Conservation (phyloP, 2,888 invertebrate genomes). For the Hypomecis atomaria region DNA sequence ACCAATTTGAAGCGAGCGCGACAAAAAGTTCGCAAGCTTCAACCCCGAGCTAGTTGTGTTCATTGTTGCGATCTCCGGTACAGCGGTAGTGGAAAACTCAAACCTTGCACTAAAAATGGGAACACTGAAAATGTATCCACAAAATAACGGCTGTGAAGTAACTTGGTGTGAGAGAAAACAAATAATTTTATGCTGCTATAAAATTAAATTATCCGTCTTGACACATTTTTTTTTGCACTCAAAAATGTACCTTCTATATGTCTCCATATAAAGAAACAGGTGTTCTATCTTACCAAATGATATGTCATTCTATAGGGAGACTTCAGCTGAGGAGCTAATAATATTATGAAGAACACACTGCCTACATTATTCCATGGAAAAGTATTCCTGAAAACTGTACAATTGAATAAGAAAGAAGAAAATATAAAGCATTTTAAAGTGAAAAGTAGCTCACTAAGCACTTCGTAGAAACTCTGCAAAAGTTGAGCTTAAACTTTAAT, state of each 20-base stretch:
- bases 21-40: slow-evolving; percentile 66
- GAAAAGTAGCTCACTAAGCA: slow-evolving; percentile 30
- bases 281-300: too few relatives aligned
- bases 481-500: slow-evolving; percentile 36
- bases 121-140: slow-evolving; percentile 21
- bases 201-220: too few relatives aligned
- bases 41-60: slow-evolving; percentile 61
- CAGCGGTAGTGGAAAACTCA: slow-evolving; percentile 42
- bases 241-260: too few relatives aligned
- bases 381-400: background rate
- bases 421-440: slow-evolving; percentile 17
- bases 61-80: slow-evolving; percentile 51
- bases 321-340: too few relatives aligned
- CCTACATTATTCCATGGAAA: background rate
- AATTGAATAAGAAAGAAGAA: background rate
- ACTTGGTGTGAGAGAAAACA: background rate
- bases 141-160: slow-evolving; percentile 5
- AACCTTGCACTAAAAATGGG: slow-evolving; percentile 29
- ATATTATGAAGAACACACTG: background rate
- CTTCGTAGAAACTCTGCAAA: slow-evolving; percentile 33
- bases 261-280: too few relatives aligned
- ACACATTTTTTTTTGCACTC: too few relatives aligned
- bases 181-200: background rate
- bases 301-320: too few relatives aligned
- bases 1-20: slow-evolving; percentile 56